Base-by-base conservation (phyloP, 2,888 invertebrate genomes). In the Coremacera marginata region DNA sequence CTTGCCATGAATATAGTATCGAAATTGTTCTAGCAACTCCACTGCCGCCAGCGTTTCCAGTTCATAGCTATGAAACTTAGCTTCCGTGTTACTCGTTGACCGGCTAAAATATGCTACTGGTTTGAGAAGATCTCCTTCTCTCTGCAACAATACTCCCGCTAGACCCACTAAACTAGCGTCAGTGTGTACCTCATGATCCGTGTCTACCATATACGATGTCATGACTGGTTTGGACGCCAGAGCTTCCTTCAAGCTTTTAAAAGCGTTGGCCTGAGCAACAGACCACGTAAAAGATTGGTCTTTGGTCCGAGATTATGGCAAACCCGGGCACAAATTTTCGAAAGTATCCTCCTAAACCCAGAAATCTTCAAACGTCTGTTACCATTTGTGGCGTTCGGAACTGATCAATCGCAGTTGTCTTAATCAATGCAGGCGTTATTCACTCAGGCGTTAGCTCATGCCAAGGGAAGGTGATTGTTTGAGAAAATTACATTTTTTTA, bases 51-150 rank as follows among this genome's bases (percentile, higher is more conserved):
- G 67, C 0, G 86, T 85, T 74, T 88, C 82, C 0, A 88, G 79
- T 65, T 88, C 87, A 74, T 87, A 88, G 65, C 83, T 84, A 63
- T 86, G 83, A 73, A 84, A 86, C 2, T 82, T 74, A 31, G 79
- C 74, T 74, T 79, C 77, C 9, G 57, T 52, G 4, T 65, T 19
- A 11, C n/a, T 75, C 5, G 77, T 77, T 16, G 75, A 68, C 62
- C 77, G 34, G 60, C 75, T 77, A 25, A n/a, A 77, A 37, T 68
- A 77, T 52, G 74, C 71, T 16, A 71, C 74, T 19, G 78, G 71
- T 68, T 31, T 31, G 5, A 31, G 31, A 31, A 31, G 3, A 31
- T 31, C 31, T 4, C 31, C 31, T 5, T 31, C 31, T 4, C 31
- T 31, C 31, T 77, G 51, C 51, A 3, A 51, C 51, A 51, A n/a